These are phyloP conservation scores for Phenganax stokvisi DNA, from an alignment of 92 coral and sea anemone genomes.

Conservation along the genomic window DNA sequence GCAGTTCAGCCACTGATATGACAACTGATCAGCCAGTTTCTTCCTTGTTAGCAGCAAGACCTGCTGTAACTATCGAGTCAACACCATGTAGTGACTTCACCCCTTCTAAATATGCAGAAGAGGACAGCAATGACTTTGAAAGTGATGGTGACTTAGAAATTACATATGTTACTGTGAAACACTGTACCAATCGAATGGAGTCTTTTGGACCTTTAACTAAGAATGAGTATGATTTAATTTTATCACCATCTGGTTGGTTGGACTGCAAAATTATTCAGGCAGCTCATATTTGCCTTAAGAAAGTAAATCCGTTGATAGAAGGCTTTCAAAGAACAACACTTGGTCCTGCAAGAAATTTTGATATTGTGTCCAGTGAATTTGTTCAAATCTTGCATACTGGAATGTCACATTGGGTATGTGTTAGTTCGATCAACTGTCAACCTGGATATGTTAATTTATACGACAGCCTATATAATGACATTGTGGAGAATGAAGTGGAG, in stretches of 20 bases:
- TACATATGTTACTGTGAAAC: too few relatives aligned
- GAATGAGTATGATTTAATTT: constrained; percentile 38
- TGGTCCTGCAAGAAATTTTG: constrained; percentile 54
- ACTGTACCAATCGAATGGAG: too few relatives aligned
- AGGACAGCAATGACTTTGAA: too few relatives aligned
- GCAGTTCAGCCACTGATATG: too few relatives aligned
- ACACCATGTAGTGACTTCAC: too few relatives aligned
- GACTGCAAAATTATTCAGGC: constrained; percentile 56
- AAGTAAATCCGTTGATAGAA: constrained; percentile 45
- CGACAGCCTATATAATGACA: constrained; percentile 58
- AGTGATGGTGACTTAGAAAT: too few relatives aligned
- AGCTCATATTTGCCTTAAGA: constrained; percentile 44
- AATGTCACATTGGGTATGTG: constrained; percentile 56
- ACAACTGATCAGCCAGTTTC: too few relatives aligned
- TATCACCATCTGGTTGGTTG: constrained; percentile 54
- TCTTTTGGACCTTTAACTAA: background rate
- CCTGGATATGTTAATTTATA: constrained; percentile 54
- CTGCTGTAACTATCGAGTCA: too few relatives aligned
- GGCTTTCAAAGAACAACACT: constrained; percentile 59
- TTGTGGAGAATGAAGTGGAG: constrained; percentile 50
- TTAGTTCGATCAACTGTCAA: constrained; percentile 54
- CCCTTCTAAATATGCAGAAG: too few relatives aligned
- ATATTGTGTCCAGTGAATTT: constrained; percentile 51
- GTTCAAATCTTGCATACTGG: constrained; percentile 51
- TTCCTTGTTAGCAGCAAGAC: too few relatives aligned